Conservation (phyloP, 2,797 vertebrate species). For the Ptychobarbus kaznakovi region DNA sequence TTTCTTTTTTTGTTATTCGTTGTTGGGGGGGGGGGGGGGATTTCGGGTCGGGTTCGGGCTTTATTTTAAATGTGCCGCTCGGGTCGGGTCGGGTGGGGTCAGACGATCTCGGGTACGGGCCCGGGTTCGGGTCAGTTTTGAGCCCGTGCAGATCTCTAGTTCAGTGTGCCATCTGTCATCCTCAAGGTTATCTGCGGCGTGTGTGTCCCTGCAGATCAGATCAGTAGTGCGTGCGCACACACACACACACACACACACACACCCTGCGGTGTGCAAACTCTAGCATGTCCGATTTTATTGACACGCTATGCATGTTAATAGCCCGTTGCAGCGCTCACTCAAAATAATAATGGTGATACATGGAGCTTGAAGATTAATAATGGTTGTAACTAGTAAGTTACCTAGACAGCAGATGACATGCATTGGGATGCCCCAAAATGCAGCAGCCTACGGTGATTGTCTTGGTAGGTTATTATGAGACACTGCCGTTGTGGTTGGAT, state of each 20-base stretch:
- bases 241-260: not conserved
- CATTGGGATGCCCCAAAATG: not conserved
- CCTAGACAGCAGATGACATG: not conserved
- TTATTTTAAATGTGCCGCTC: too few relatives aligned
- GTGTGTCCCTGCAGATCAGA: constrained; percentile 42
- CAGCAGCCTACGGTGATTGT: not conserved
- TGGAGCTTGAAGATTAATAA: not conserved
- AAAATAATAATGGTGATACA: not conserved
- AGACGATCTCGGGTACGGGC: too few relatives aligned
- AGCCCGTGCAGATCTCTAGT: too few relatives aligned
- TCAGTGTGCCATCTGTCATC: constrained; percentile 50
- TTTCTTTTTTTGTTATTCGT: too few relatives aligned
- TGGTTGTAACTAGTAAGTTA: not conserved
- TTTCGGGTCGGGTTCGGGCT: too few relatives aligned
- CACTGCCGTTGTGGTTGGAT: not conserved
- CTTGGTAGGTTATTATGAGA: not conserved
- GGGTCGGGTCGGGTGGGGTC: too few relatives aligned
- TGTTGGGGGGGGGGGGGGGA: too few relatives aligned
- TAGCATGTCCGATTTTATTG: not conserved
- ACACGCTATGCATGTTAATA: not conserved
- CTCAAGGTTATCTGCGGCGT: constrained; percentile 46
- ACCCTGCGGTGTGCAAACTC: not conserved
- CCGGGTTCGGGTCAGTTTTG: too few relatives aligned
- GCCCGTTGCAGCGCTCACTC: not conserved
- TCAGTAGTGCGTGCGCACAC: not conserved